Evolutionary conservation across 2,888 invertebrate species (phyloP), one percentile per base, ranked within the genome.

Genomic region (Cheilosia vulpina): DNA sequence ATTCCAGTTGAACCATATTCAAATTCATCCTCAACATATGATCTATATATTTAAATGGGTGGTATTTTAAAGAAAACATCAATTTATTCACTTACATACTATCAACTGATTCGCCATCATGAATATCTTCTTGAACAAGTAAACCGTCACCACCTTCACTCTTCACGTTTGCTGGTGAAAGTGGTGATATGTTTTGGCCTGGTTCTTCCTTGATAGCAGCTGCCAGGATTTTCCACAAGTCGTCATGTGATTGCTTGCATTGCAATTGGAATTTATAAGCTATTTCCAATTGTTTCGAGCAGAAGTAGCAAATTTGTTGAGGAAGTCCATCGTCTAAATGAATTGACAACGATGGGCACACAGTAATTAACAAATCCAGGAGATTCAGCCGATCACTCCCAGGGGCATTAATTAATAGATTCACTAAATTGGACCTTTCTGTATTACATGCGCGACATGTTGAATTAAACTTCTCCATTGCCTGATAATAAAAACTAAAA

Each of bases 261-360:
- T 89, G 88, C 4, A 87, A 81, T 19, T 89, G 88, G 47, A 91
- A 91, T 73, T 90, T 88, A 57, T 89, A 90, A 2, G 89, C 88
- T 71, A 89, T 88, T n/a, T 88, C 88, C 15, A 91, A 68, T 63
- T 89, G 88, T 21, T 90, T 90, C 0, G 88, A 55, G 31, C 91
- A 91, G 4, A 89, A 85, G 15, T 89, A 89, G 38, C 91, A 91
- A 38, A 91, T 90, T 47, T 88, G 87, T 41, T 89, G 88, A 0
- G 91, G 91, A 68, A 90, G 90, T 41, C 88, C 87, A 21, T 89
- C 88, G 7, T 87, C 71, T 15, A 77, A n/a, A 21, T 72, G 38
- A 6, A 88, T 4, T 3, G 81, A 24, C 9, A 89, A 66, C 17
- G 34, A 62, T n/a, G 85, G 81, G n/a, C 85, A 85, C 0, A 85